Evolutionary conservation across 2,888 invertebrate species (phyloP).

Genomic region (Entomobrya proxima): DNA sequence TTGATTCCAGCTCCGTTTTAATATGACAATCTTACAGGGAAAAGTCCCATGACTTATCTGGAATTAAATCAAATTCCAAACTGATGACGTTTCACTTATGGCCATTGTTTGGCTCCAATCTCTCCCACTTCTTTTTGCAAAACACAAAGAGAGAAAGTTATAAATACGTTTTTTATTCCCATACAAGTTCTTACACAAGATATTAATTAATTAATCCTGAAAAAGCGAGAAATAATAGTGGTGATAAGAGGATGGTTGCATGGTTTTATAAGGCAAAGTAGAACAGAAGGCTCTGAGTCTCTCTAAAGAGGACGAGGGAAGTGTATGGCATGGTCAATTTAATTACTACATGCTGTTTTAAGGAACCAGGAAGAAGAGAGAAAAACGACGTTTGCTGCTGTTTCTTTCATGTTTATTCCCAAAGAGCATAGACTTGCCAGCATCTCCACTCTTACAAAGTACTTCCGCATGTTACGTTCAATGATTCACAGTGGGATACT

Average conservation of each 20-base stretch:
- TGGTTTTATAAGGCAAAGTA: neutral
- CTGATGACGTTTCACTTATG: slow-evolving; percentile 7
- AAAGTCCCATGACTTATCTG: slow-evolving; percentile 25
- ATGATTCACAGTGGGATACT: slow-evolving; percentile 29
- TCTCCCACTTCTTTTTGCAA: neutral
- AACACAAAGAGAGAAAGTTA: neutral
- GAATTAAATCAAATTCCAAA: slow-evolving; percentile 45
- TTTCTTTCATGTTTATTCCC: neutral
- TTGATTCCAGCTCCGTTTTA: too few relatives aligned
- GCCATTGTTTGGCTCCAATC: neutral
- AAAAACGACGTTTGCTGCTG: too few relatives aligned
- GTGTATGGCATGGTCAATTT: slow-evolving; percentile 44
- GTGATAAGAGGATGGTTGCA: neutral
- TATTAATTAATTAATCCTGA: slow-evolving; percentile 44
- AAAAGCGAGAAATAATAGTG: neutral
- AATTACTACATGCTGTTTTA: slow-evolving; percentile 37
- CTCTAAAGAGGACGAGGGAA: neutral
- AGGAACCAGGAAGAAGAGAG: slow-evolving; percentile 19
- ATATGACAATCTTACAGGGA: too few relatives aligned
- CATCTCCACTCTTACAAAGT: slow-evolving; percentile 28
- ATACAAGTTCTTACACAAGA: neutral
- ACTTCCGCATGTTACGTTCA: slow-evolving; percentile 6
- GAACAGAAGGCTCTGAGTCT: neutral
- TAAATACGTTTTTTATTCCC: neutral
- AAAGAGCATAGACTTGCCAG: neutral